Evolutionary conservation across 2,797 vertebrate genomes (phyloP), one percentile per base, ranked within the genome.

Genomic region (Danio albolineatus): DNA sequence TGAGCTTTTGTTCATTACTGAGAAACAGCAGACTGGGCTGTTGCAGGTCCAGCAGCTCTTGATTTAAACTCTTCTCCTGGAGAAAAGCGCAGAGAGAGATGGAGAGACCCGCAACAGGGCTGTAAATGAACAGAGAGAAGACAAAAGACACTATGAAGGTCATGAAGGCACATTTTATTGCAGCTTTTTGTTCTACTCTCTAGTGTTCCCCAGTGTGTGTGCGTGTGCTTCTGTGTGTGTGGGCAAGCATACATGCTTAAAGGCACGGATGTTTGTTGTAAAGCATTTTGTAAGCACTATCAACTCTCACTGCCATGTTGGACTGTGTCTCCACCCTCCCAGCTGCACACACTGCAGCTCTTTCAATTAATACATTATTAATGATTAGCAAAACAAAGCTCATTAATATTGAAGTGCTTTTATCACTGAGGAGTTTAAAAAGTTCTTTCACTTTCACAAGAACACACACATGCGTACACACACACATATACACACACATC

Each of bases 321-420:
- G 9, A 65, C 21, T 41, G 12, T 36, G 17, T 81, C 79, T 41
- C 60, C 72, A 38, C 82, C 66, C 53, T 73, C 60, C 19, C 44
- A 16, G 54, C 49, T 54, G 67, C 56, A 65, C 78, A 60, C 19
- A 70, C 61, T 73, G 56, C 70, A 61, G 53, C 46, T 75, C 13
- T 72, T 79, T 79, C 69, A 65, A 73, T 79, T 79, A 79, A 56
- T 73, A 36, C 70, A 83, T 85, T 80, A 82, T 78, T 76, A 86
- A 83, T 85, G 54, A 82, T 78, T 19, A 64, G 69, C 48, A 78
- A 86, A 83, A 86, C 59, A 83, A 75, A 76, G 13, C 12, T 71
- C 59, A 83, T 81, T 67, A 83, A 85, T 86, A 81, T 81, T 83
- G 48, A 85, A 76, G 78, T 67, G 39, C 16, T 60, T 53, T 82